phyloP scores from a whole-genome alignment of 2,113 vertebrate genomes.

The Notarius quadriscutis region DNA sequence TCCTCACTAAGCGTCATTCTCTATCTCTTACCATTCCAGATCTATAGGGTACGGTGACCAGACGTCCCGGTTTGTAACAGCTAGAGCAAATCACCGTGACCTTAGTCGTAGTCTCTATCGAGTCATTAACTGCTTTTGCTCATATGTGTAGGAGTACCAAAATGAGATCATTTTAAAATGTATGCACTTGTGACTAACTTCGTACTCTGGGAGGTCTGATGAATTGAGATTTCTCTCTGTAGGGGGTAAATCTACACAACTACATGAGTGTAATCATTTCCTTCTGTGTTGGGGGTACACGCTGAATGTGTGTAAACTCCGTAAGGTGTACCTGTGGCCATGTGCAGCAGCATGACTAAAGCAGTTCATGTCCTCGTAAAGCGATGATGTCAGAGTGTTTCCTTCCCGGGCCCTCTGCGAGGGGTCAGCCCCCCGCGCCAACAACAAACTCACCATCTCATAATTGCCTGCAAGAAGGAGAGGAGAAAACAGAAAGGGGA shows the following conservation, averaged over 20 bases:
- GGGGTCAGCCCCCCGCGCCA: conserved; percentile 87
- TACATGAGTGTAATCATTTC: conserved; percentile 1
- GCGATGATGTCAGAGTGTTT: conserved; percentile 82
- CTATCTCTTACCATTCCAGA: no score
- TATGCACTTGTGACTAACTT: not conserved
- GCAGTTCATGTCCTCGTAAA: conserved; percentile 96
- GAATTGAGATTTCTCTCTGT: not conserved
- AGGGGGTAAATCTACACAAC: not conserved
- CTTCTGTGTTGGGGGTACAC: not conserved
- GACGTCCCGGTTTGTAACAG: no score
- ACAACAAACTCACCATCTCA: conserved; percentile 90
- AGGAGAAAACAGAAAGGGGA: conserved; percentile 25
- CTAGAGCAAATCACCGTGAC: no score
- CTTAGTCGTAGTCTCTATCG: no score
- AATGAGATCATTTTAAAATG: not conserved
- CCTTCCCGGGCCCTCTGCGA: conserved; percentile 84
- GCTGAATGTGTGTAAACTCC: conserved; percentile 4
- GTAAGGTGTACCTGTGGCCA: conserved; percentile 83
- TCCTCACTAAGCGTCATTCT: no score
- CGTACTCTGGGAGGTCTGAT: not conserved
- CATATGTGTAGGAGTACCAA: not conserved
- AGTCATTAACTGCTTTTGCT: not conserved
- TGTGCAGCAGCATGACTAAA: conserved; percentile 96
- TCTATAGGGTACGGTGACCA: no score
- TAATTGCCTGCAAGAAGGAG: conserved; percentile 82